Evolutionary conservation across 92 coral and sea anemone species (phyloP).

Genomic region (Palythoa caribaeorum): DNA sequence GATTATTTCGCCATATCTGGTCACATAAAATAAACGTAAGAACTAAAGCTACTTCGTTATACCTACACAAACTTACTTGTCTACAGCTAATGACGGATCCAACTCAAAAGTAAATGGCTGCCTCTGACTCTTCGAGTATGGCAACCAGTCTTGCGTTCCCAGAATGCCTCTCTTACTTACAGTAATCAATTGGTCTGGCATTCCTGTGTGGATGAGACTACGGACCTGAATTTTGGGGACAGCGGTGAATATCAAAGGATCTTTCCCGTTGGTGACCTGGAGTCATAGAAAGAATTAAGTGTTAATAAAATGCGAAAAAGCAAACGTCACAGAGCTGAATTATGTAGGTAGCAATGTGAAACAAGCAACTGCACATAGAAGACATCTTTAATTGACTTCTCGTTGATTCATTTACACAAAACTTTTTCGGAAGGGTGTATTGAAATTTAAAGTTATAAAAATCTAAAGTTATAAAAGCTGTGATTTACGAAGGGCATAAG

Average conservation of each 20-base stretch:
- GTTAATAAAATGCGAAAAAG: background rate
- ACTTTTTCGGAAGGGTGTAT: too few species aligned
- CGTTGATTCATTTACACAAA: too few species aligned
- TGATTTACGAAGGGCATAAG: too few species aligned
- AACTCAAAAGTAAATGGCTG: constrained; percentile 93
- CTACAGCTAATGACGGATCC: constrained; percentile 69
- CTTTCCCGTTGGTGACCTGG: constrained; percentile 81
- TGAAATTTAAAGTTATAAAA: too few species aligned
- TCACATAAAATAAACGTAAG: too few species aligned
- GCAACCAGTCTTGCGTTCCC: constrained; percentile 96
- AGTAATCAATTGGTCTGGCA: constrained; percentile 91
- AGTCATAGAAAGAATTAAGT: background rate
- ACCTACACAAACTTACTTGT: too few species aligned
- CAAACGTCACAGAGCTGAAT: background rate
- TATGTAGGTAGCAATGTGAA: background rate
- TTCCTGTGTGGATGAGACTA: constrained; percentile 85
- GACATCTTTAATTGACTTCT: too few species aligned
- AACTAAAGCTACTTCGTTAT: background rate
- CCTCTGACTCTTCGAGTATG: constrained; percentile 81
- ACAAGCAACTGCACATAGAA: too few species aligned
- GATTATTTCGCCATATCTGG: too few species aligned
- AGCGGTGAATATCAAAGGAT: constrained; percentile 86
- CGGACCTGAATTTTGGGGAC: constrained; percentile 80
- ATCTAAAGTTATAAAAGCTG: too few species aligned
- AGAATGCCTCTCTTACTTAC: constrained; percentile 84